Percentiles rank a stretch among this genome's conserved stretches.
Conservation (phyloP, 2,888 invertebrate species). For the Eugnorisma glareosa region DNA sequence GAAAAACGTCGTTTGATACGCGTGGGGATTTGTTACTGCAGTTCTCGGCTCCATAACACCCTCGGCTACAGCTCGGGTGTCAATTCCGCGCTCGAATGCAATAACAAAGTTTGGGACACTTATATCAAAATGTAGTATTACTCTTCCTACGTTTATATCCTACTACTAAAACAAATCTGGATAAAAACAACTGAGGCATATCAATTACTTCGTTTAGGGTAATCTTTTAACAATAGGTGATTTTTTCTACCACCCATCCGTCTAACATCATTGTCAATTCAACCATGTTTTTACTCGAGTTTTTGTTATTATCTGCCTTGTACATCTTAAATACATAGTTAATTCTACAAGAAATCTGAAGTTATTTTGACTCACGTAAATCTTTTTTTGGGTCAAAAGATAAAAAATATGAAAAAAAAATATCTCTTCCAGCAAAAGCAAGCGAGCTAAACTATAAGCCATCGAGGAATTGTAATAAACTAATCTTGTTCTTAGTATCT, state of each 20-base stretch:
- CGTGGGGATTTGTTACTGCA: too few relatives aligned
- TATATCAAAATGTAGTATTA: too few relatives aligned
- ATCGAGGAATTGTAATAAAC: not conserved
- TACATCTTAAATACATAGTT: not conserved
- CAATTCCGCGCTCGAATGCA: too few relatives aligned
- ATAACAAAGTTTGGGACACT: too few relatives aligned
- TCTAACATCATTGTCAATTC: slow-evolving; percentile 14
- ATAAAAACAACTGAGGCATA: not conserved
- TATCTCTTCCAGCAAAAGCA: not conserved
- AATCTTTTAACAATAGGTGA: slow-evolving; percentile 3
- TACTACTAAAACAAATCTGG: not conserved
- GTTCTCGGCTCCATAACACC: too few relatives aligned
- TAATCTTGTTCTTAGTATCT: slow-evolving; percentile 18
- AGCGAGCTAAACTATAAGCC: not conserved
- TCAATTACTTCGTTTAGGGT: not conserved
- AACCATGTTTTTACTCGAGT: slow-evolving; percentile 8
- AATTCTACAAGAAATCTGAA: not conserved
- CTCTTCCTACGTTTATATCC: not conserved
- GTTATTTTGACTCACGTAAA: not conserved
- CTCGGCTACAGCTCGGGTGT: too few relatives aligned
- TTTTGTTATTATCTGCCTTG: slow-evolving; percentile 8
- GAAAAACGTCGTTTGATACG: too few relatives aligned
- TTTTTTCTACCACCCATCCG: slow-evolving; percentile 16
- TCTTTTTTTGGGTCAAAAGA: not conserved
- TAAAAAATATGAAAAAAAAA: too few relatives aligned